phyloP scores from a whole-genome alignment of 2,113 vertebrate genomes.

The Sapayoa aenigma region DNA sequence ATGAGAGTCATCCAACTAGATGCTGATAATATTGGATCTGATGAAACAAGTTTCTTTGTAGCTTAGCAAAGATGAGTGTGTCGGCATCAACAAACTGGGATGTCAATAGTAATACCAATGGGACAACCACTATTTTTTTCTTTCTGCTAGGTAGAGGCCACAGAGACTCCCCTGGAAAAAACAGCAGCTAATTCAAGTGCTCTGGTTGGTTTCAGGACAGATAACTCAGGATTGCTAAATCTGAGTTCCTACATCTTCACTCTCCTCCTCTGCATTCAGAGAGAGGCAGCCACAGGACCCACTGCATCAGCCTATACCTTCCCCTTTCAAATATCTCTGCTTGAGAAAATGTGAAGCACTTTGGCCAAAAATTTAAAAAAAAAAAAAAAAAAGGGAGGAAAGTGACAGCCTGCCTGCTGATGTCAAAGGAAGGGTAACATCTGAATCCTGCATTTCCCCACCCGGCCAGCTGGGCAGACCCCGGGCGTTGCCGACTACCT shows the following conservation, averaged over 20 bases:
- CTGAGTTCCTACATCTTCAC: neutral
- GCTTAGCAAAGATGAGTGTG: neutral
- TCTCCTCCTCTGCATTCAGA: neutral
- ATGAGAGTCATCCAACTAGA: neutral
- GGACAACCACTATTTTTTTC: rapidly evolving
- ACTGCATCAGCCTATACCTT: rapidly evolving
- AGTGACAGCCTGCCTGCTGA: rapidly evolving
- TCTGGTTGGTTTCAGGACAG: neutral
- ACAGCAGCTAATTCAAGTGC: neutral
- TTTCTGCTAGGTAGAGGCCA: neutral
- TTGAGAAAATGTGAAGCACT: neutral
- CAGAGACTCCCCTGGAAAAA: neutral
- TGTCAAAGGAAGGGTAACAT: neutral
- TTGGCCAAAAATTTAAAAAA: too few relatives aligned
- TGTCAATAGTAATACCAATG: neutral
- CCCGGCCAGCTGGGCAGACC: neutral
- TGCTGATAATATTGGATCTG: neutral
- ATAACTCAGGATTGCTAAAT: neutral
- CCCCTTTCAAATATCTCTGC: neutral
- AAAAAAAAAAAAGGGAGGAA: neutral
- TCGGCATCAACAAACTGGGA: neutral
- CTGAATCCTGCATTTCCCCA: neutral
- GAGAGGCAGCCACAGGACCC: neutral
- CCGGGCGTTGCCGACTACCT: rapidly evolving
- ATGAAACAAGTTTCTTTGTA: neutral